Percentiles rank a stretch among this genome's conserved stretches.
Evolutionary conservation across 1,140 invertebrate genomes (phyloP).

Genomic region (Solenopsis invicta): DNA sequence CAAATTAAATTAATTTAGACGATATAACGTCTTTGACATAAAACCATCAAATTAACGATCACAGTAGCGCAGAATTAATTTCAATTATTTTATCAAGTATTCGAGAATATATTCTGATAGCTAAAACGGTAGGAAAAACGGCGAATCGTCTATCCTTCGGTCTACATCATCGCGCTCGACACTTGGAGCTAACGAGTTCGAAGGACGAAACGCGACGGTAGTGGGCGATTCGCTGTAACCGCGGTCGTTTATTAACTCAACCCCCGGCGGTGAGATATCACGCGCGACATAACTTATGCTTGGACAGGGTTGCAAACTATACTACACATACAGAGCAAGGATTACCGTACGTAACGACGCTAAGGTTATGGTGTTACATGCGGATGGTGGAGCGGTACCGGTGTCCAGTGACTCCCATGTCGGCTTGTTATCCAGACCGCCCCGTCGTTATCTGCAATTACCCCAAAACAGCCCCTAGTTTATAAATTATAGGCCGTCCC

Average conservation of each 20-base stretch:
- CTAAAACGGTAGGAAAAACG: neutral
- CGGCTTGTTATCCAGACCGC: slow-evolving; percentile 86
- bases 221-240: slow-evolving; percentile 39
- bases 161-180: neutral
- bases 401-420: slow-evolving; percentile 86
- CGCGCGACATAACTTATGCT: slow-evolving; percentile 74
- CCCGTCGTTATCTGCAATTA: slow-evolving; percentile 87
- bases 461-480: slow-evolving; percentile 86
- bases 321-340: slow-evolving; percentile 48
- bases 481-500: slow-evolving; percentile 86
- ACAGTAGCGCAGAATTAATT: neutral
- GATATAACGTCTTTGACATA: neutral
- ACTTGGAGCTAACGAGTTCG: slow-evolving; percentile 53
- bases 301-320: slow-evolving; percentile 73
- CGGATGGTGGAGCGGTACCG: slow-evolving; percentile 75
- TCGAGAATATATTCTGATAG: neutral
- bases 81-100: neutral
- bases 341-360: slow-evolving; percentile 75
- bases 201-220: slow-evolving; percentile 32
- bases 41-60: neutral
- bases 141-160: slow-evolving; percentile 14
- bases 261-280: slow-evolving; percentile 63
- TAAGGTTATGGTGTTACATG: slow-evolving; percentile 80
- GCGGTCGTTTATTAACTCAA: slow-evolving; percentile 68
- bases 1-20: neutral